Evolutionary conservation across 1,140 invertebrate species (phyloP), one percentile per base, ranked within the genome.

Genomic region (Cardiocondyla obscurior): DNA sequence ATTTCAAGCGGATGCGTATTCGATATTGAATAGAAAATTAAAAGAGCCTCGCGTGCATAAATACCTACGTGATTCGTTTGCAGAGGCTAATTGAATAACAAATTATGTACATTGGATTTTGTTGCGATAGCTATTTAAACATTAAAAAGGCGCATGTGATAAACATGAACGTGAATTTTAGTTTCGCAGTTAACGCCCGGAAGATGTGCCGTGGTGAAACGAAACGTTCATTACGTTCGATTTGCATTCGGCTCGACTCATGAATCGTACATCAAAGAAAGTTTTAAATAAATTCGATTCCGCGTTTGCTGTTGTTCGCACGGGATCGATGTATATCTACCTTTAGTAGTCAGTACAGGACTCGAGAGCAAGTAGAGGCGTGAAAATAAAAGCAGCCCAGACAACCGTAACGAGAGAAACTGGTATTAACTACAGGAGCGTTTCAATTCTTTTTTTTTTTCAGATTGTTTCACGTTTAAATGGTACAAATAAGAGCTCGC

Each of bases 241-340:
- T 57, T 73, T 10, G 22, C 22, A 7, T 39, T 39, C 8, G 33
- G 33, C 57, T 10, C 22, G 16, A 44, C 22, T 70, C 36, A 73
- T 58, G 51, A 58, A 19, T 55, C 8, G n/a, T 25, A 36, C 67
- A 51, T 70, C 67, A 73, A 58, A 73, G 53, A 58, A 73, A 58
- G 70, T 73, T 73, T 73, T 73, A 58, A 73, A 73, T 73, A 39
- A 58, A 73, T 73, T 58, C 25, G 30, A 70, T n/a, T 53, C 22
- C 22, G 22, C 53, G 53, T 42, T 73, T 58, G 70, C 30, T 72
- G 49, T 72, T 57, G 51, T n/a, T 73, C 51, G 5, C 2, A 16
- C 2, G 14, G 33, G 51, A 51, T n/a, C 22, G 28, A 12, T 7
- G 14, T 42, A n/a, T 53, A 57, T 14, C 7, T 2, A 72, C 22